These are phyloP conservation scores for Tetanocera ferruginea DNA, from an alignment of 2,888 invertebrate species.

Conservation along the genomic window DNA sequence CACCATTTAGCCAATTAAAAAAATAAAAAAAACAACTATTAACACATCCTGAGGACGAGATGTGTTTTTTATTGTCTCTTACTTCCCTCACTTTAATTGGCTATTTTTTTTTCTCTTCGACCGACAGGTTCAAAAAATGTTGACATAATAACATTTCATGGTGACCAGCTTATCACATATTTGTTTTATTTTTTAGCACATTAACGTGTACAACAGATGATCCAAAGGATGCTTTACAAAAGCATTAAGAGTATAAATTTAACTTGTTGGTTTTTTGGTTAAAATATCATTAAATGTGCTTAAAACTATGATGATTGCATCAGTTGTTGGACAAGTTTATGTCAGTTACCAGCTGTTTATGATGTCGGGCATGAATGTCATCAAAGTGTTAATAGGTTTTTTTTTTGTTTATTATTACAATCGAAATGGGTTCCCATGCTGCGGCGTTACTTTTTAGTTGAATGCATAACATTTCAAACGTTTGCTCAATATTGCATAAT, in stretches of 20 bases:
- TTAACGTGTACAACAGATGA: no score
- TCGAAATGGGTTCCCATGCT: constrained; percentile 10
- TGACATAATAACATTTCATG: neutral
- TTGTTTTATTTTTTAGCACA: no score
- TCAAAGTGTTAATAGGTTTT: constrained; percentile 15
- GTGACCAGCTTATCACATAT: neutral
- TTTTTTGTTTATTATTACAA: neutral
- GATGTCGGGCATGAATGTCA: neutral
- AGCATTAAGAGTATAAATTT: neutral
- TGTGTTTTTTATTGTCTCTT: neutral
- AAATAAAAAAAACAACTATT: neutral
- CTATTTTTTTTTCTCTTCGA: no score
- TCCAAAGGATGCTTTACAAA: no score
- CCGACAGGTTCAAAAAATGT: neutral
- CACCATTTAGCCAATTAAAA: neutral
- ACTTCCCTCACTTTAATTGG: neutral
- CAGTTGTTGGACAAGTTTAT: neutral
- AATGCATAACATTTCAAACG: no score
- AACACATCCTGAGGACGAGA: neutral
- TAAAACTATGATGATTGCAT: constrained; percentile 12
- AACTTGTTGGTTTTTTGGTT: neutral
- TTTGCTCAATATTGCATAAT: no score
- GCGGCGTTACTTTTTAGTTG: neutral
- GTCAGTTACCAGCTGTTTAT: neutral
- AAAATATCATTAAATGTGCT: neutral